These are phyloP conservation scores for Pocillopora grandis DNA, from an alignment of 92 coral and sea anemone genomes.

Conservation along the genomic window DNA sequence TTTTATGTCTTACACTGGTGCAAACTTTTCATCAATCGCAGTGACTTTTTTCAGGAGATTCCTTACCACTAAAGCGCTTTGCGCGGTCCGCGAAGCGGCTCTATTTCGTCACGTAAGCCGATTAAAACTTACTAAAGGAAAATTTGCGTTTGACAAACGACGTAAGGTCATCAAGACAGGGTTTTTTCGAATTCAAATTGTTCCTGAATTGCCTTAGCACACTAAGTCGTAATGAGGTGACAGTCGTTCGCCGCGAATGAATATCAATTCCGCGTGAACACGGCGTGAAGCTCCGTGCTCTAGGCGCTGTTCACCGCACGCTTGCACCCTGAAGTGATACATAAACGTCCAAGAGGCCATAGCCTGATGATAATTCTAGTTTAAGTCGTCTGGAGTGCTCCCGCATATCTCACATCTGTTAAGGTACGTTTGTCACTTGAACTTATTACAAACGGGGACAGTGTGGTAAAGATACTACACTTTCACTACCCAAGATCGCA, in stretches of 20 bases:
- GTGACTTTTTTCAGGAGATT: not conserved
- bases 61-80: not conserved
- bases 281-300: slow-evolving; percentile 3
- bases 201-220: not conserved
- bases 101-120: slow-evolving; percentile 59
- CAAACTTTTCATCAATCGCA: not conserved
- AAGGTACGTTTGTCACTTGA: slow-evolving; percentile 26
- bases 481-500: too few relatives aligned
- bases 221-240: slow-evolving; percentile 32
- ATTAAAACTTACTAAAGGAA: slow-evolving; percentile 51
- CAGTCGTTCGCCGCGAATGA: slow-evolving; percentile 20
- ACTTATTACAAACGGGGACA: not conserved
- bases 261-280: slow-evolving; percentile 6
- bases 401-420: slow-evolving; percentile 27
- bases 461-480: not conserved
- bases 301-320: slow-evolving; percentile 1
- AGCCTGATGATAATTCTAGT: not conserved
- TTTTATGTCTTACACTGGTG: not conserved
- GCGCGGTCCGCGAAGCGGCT: slow-evolving; percentile 24
- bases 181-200: slow-evolving; percentile 34
- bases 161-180: slow-evolving; percentile 22
- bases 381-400: slow-evolving; percentile 7
- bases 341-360: too few relatives aligned
- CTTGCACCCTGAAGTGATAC: slow-evolving; percentile 1
- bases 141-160: slow-evolving; percentile 18